Evolutionary conservation across 2,113 vertebrate species (phyloP).

Genomic region (Rhea pennata): DNA sequence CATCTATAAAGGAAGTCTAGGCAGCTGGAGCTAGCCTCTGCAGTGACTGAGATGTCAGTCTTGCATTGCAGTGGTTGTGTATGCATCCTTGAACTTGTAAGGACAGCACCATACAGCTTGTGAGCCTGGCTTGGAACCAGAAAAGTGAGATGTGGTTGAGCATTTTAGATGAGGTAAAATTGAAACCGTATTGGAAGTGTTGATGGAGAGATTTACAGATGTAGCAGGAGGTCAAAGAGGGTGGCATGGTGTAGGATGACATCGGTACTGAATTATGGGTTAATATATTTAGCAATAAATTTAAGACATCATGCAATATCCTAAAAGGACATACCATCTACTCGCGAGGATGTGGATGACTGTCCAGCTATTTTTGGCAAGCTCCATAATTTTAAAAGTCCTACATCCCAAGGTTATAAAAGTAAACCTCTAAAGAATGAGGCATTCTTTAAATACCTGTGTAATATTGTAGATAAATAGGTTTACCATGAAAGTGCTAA

Average conservation of each 20-base stretch:
- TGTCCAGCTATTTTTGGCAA: conserved; percentile 40
- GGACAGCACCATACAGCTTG: background rate
- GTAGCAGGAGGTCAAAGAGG: background rate
- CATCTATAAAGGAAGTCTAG: background rate
- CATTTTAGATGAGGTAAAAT: background rate
- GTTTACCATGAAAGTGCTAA: background rate
- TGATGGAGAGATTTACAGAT: background rate
- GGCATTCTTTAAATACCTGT: background rate
- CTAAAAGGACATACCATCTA: background rate
- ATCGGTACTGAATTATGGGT: conserved; percentile 7
- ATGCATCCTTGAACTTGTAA: background rate
- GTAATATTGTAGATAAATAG: background rate
- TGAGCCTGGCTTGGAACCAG: background rate
- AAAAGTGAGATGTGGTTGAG: background rate
- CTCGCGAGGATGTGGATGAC: background rate
- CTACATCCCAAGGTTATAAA: background rate
- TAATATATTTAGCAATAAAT: conserved; percentile 26
- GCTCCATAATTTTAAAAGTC: background rate
- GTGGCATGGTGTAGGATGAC: background rate
- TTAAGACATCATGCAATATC: background rate
- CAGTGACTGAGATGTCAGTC: background rate
- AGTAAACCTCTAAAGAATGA: background rate
- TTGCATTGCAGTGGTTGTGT: background rate
- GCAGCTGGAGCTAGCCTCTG: background rate
- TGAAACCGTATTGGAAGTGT: background rate